Conservation (phyloP, 2,797 vertebrate genomes). For the Phalanger gymnotis region DNA sequence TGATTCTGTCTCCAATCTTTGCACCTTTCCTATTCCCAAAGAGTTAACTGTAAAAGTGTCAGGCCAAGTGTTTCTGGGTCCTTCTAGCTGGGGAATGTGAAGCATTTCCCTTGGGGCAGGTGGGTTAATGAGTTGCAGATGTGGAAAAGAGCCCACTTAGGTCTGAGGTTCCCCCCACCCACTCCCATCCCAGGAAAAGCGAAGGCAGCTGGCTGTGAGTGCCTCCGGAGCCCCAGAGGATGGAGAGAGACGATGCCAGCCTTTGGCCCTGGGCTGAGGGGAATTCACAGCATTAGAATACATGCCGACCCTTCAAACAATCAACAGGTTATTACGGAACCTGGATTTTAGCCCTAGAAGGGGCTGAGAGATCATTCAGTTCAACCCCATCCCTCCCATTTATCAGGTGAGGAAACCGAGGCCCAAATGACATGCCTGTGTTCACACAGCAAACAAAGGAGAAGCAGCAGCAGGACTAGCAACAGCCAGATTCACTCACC, state of each 20-base stretch:
- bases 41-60: background rate
- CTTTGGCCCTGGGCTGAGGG: background rate
- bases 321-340: background rate
- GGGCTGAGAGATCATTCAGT: background rate
- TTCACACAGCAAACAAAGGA: background rate
- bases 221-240: background rate
- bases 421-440: background rate
- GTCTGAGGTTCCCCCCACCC: background rate
- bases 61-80: background rate
- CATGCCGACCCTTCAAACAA: background rate
- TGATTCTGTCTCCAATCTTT: background rate
- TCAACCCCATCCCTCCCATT: background rate
- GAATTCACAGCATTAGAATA: background rate
- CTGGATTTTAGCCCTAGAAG: background rate
- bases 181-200: background rate
- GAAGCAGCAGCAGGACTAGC: background rate
- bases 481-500: background rate
- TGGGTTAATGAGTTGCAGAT: constrained; percentile 56
- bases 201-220: background rate
- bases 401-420: background rate
- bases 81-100: background rate
- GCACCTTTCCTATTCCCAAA: constrained; percentile 3
- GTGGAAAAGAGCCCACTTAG: background rate
- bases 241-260: background rate
- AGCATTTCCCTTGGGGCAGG: constrained; percentile 8